A percentile compares a stretch with the other conserved stretches of the same genome.
phyloP scores from a whole-genome alignment of 2,888 invertebrate species.

The Molorchus minor region DNA sequence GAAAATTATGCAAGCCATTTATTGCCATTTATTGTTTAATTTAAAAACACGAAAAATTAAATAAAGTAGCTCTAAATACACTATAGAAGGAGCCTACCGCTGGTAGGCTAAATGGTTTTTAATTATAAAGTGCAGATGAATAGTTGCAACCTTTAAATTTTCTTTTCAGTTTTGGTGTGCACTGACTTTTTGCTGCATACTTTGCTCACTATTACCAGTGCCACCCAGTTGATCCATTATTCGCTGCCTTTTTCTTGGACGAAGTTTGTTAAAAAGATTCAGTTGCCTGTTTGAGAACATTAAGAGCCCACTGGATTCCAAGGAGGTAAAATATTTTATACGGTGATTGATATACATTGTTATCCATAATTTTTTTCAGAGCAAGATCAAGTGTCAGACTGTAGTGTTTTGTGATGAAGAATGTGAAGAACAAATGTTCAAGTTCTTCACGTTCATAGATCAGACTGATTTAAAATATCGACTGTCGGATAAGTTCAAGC shows the following conservation, averaged over 20 bases:
- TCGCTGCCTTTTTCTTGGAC: conserved; percentile 73
- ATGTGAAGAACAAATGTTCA: conserved; percentile 61
- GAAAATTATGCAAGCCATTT: too few species aligned
- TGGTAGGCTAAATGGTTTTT: too few species aligned
- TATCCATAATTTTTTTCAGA: conserved; percentile 38
- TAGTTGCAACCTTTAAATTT: too few species aligned
- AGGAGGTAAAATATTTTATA: conserved; percentile 51
- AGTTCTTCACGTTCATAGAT: conserved; percentile 51
- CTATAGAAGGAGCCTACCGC: too few species aligned
- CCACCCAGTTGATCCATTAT: conserved; percentile 75
- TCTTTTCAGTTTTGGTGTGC: conserved; percentile 69
- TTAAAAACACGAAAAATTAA: too few species aligned
- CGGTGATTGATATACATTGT: not conserved
- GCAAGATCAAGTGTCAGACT: conserved; percentile 38
- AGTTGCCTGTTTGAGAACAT: conserved; percentile 73
- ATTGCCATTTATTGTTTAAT: too few species aligned
- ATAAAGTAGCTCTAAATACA: too few species aligned
- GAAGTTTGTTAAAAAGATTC: conserved; percentile 75
- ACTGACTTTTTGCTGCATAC: conserved; percentile 72
- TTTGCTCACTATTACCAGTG: conserved; percentile 72
- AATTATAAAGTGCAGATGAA: too few species aligned
- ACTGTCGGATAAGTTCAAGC: conserved; percentile 56
- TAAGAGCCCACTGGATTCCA: conserved; percentile 54
- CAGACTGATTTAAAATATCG: conserved; percentile 49
- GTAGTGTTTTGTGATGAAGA: conserved; percentile 54